Base-by-base conservation (phyloP, 1,140 invertebrate genomes). In the Uloborus diversus region DNA sequence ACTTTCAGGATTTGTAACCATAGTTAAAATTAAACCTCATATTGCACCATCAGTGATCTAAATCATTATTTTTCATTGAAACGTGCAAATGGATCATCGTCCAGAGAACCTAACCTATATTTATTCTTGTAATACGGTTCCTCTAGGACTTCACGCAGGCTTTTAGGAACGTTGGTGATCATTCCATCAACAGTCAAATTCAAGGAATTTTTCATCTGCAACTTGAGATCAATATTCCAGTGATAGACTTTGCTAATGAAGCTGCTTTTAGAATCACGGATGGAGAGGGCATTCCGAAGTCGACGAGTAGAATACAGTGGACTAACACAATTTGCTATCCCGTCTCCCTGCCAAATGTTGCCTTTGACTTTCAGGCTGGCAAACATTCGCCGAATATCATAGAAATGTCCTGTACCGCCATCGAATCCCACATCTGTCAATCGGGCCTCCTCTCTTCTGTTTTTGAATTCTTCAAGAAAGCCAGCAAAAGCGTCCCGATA, bases 111-210 rank as follows among this genome's bases (percentile, higher is more conserved):
- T 11, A 82, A 23, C 56, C 81, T 62, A 25, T 33, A 82, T 3
- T 65, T 33, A 17, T 35, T n/a, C 14, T 28, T 35, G 27, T 68
- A 79, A 25, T 79, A 68, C 0, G 73, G 59, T 25, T 82, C 65
- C 28, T 59, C 20, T 28, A 82, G 23, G 0, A 82, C 57, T 17
- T 70, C 61, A 13, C 62, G 28, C n/a, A 82, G 14, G 9, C 65
- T 53, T 7, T 82, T 78, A n/a, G 81, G 81, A 53, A 71, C 69
- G 32, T 82, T 82, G 11, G 81, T 82, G 7, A 82, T 71, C 32
- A 82, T 80, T 9, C 53, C 81, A 27, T 82, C 81, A 9, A 82
- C 81, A 4, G 65, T 78, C 4, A 53, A 1, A 9, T 73, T 71
- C 13, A 82, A 23, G 1, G 76, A 79, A 14, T 35, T 7, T 11